Conservation (phyloP, 2,797 vertebrate genomes). For the Ibycter americanus region DNA sequence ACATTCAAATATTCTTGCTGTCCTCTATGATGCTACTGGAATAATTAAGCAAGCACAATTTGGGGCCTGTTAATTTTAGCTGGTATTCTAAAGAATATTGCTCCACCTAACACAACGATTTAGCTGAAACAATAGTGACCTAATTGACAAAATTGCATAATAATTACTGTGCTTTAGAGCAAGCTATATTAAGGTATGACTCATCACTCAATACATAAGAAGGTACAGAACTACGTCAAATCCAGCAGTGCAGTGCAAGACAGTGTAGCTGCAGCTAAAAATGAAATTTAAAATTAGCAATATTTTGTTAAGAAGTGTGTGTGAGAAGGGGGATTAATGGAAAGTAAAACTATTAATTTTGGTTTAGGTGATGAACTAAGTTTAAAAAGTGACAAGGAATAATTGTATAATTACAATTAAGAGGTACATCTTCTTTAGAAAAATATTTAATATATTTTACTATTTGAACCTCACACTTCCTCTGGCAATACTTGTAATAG, state of each 20-base stretch:
- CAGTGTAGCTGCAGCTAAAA: not conserved
- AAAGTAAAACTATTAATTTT: not conserved
- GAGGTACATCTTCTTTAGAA: not conserved
- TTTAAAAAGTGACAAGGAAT: not conserved
- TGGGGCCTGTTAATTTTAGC: not conserved
- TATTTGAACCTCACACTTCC: not conserved
- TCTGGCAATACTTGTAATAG: conserved; percentile 2
- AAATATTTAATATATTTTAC: not conserved
- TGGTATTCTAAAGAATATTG: not conserved
- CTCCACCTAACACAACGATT: not conserved
- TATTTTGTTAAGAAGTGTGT: not conserved
- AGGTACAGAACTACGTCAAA: conserved; percentile 23
- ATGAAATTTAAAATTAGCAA: not conserved
- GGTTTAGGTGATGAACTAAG: conserved; percentile 11
- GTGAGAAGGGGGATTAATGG: not conserved
- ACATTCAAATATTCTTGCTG: not conserved
- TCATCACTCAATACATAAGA: conserved; percentile 29
- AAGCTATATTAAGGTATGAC: conserved; percentile 2
- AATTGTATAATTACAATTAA: not conserved
- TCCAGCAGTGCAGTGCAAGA: not conserved
- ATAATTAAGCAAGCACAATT: not conserved
- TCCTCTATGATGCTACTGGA: not conserved
- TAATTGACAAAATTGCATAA: conserved; percentile 12
- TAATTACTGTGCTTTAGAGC: not conserved
- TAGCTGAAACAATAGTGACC: conserved; percentile 2